Evolutionary conservation across 2,888 invertebrate genomes (phyloP).

Genomic region (Netelia melanura): DNA sequence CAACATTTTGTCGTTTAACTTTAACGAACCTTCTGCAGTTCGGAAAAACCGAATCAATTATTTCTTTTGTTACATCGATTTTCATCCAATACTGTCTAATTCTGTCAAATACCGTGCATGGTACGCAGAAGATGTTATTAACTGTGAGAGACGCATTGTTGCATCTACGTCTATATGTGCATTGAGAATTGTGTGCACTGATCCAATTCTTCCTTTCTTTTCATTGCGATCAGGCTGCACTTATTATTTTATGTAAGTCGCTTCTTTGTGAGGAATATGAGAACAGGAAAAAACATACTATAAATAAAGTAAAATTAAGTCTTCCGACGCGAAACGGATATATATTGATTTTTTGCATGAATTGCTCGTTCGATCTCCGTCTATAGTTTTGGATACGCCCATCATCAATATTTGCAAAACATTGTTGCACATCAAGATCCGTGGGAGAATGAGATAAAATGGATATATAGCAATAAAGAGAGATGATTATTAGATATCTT

Average conservation of each 20-base stretch:
- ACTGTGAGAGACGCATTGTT: too few relatives aligned
- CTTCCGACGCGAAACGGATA: background rate
- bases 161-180: too few relatives aligned
- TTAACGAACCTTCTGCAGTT: too few relatives aligned
- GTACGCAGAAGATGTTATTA: too few relatives aligned
- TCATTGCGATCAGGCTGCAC: too few relatives aligned
- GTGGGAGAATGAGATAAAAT: background rate
- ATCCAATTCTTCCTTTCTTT: too few relatives aligned
- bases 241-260: background rate
- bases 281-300: background rate
- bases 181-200: too few relatives aligned
- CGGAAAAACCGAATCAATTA: too few relatives aligned
- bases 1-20: too few relatives aligned
- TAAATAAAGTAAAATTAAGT: background rate
- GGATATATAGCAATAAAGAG: conserved; percentile 8
- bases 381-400: background rate
- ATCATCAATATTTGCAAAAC: background rate
- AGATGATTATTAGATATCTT: conserved; percentile 54
- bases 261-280: background rate
- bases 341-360: background rate
- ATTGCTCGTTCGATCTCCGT: background rate
- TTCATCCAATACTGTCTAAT: too few relatives aligned
- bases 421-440: background rate
- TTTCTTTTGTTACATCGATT: too few relatives aligned
- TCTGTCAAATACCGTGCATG: too few relatives aligned